Conservation (phyloP, 2,888 invertebrate genomes). For the Micropterix aruncella region DNA sequence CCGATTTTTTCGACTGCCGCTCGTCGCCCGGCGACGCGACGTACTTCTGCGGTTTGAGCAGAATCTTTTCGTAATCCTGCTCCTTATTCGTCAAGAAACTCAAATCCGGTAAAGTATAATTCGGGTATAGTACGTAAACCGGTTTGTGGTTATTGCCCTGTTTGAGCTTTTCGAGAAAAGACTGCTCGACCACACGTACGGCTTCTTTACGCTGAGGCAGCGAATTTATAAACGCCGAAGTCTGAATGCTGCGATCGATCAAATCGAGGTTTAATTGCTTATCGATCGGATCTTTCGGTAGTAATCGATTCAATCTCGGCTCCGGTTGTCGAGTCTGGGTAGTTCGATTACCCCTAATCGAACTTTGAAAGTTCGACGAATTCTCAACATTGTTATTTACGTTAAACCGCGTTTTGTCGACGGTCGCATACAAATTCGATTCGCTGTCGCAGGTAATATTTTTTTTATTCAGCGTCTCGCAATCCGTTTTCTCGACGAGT, state of each 20-base stretch:
- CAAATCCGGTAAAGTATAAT: slow-evolving; percentile 79
- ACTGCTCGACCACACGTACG: slow-evolving; percentile 51
- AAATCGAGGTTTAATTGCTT: slow-evolving; percentile 40
- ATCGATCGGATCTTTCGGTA: slow-evolving; percentile 27
- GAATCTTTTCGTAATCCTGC: slow-evolving; percentile 46
- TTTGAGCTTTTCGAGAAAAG: slow-evolving; percentile 54
- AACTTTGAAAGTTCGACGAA: slow-evolving; percentile 26
- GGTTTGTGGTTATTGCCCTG: slow-evolving; percentile 55
- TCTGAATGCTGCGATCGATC: slow-evolving; percentile 64
- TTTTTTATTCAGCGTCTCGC: slow-evolving; percentile 18
- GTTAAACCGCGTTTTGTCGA: slow-evolving; percentile 31
- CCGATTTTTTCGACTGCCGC: background rate
- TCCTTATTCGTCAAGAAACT: slow-evolving; percentile 51
- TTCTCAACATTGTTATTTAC: slow-evolving; percentile 39
- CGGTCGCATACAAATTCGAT: slow-evolving; percentile 31
- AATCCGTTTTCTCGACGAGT: slow-evolving; percentile 16
- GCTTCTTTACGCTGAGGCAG: slow-evolving; percentile 32
- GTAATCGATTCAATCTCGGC: slow-evolving; percentile 29
- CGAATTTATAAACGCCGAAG: slow-evolving; percentile 36
- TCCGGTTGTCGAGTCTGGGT: slow-evolving; percentile 26
- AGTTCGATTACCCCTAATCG: slow-evolving; percentile 13
- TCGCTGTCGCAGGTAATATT: slow-evolving; percentile 23
- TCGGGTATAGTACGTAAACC: slow-evolving; percentile 82
- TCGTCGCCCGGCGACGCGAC: slow-evolving; percentile 22
- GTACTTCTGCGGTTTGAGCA: slow-evolving; percentile 56